phyloP scores from a whole-genome alignment of 2,888 invertebrate species.

The Suillia variegata region DNA sequence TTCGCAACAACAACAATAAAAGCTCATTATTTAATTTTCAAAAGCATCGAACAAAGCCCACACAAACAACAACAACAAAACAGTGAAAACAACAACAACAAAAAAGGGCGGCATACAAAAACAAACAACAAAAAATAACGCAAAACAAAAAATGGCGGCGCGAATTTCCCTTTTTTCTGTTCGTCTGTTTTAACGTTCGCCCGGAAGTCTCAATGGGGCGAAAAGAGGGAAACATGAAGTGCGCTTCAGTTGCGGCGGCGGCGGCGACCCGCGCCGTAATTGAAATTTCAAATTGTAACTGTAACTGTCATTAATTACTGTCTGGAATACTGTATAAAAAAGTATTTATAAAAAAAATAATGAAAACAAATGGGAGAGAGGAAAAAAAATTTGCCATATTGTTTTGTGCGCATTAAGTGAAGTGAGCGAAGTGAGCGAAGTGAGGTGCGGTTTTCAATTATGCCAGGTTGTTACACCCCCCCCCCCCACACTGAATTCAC shows the following conservation, averaged over 20 bases:
- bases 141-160: conserved; percentile 58
- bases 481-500: background rate
- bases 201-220: conserved; percentile 31
- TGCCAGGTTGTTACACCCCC: no score
- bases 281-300: conserved; percentile 42
- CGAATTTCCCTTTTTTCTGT: conserved; percentile 48
- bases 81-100: conserved; percentile 16
- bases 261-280: no score
- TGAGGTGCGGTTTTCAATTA: background rate
- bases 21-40: background rate
- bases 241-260: conserved; percentile 4
- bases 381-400: no score
- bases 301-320: conserved; percentile 62
- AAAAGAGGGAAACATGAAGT: conserved; percentile 35
- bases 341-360: no score
- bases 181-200: conserved; percentile 29
- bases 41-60: conserved; percentile 22
- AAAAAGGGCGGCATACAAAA: conserved; percentile 13
- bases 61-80: conserved; percentile 15
- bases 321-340: no score
- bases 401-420: no score
- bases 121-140: conserved; percentile 29
- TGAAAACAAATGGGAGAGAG: no score
- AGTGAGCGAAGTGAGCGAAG: background rate
- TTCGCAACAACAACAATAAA: background rate